These are phyloP conservation scores for Sus scrofa DNA, from an alignment of 2,113 vertebrate genomes.

Conservation along the genomic window DNA sequence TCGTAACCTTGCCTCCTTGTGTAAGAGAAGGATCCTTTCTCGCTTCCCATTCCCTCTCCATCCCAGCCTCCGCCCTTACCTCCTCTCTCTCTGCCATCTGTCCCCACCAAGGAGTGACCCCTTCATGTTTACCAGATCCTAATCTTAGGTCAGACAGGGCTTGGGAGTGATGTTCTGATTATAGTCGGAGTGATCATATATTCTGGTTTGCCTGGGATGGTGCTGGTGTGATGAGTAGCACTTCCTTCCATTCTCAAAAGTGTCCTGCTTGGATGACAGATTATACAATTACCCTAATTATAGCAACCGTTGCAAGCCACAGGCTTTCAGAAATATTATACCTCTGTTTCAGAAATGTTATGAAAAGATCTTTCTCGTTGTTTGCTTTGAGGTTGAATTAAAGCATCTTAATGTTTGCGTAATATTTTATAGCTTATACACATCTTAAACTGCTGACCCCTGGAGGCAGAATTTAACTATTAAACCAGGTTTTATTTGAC, in stretches of 20 bases:
- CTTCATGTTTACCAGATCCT: background rate
- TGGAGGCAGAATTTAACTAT: constrained; percentile 5
- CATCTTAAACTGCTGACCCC: background rate
- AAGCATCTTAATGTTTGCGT: background rate
- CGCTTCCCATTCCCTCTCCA: background rate
- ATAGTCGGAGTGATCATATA: background rate
- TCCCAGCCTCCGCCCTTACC: background rate
- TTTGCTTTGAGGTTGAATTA: background rate
- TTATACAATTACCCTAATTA: background rate
- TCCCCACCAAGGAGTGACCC: background rate
- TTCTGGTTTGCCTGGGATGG: background rate
- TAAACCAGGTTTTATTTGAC: background rate
- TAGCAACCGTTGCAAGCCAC: background rate
- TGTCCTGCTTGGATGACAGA: background rate
- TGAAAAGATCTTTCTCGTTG: background rate
- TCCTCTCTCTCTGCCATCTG: too few relatives aligned
- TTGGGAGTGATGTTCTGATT: background rate
- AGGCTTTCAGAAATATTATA: background rate
- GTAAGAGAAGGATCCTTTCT: background rate
- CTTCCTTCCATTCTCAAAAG: background rate
- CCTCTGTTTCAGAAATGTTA: background rate
- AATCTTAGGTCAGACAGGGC: background rate
- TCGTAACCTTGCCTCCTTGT: background rate
- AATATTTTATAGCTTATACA: background rate
- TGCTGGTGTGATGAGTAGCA: background rate